Evolutionary conservation across 64 coral and sea anemone species (phyloP), one percentile per base, ranked within the genome.

Genomic region (Montipora cactus): DNA sequence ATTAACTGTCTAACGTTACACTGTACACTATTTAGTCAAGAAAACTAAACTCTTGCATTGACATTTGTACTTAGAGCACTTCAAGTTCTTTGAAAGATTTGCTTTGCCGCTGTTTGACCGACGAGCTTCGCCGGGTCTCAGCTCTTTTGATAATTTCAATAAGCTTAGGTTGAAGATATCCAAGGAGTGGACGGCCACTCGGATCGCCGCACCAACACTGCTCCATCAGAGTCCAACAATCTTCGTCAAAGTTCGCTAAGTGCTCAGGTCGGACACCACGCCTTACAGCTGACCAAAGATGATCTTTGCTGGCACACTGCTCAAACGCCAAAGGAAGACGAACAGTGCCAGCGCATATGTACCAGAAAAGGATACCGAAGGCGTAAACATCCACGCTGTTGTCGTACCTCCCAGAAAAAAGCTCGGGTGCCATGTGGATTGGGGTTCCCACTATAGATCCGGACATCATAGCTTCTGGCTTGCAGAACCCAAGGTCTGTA

Each of bases 381-480:
- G 98, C 98, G 76, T 99, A 99, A 22, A 99, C 95, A 37, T 99
- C 98, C n/a, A 99, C 98, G 75, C 98, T 99, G 95, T 96, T 96
- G 89, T 99, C 98, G 92, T 99, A 99, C 53, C 90, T 89, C 78
- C 98, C 98, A 8, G 98, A 99, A 87, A 99, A 99, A 61, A 99
- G 92, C 72, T 99, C 98, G 14, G 98, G 98, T 47, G 98, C 98
- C 98, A 99, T 99, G 84, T 99, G 98, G 45, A 99, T 99, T 0
- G 98, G 98, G 18, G 98, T 99, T 6, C 98, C 98, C 1, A 99
- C 98, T 20, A 99, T 99, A 0, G 98, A 99, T 10, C 98, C 98
- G 44, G 98, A 99, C 98, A 99, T 99, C 98, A 99, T 99, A 14
- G 98, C 98, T 50, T 99, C 98, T 0, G 98, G 98, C 37, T 99